A percentile compares a stretch with the other conserved stretches of the same genome.
Conservation (phyloP, 2,888 invertebrate genomes). For the Ametastegia equiseti region DNA sequence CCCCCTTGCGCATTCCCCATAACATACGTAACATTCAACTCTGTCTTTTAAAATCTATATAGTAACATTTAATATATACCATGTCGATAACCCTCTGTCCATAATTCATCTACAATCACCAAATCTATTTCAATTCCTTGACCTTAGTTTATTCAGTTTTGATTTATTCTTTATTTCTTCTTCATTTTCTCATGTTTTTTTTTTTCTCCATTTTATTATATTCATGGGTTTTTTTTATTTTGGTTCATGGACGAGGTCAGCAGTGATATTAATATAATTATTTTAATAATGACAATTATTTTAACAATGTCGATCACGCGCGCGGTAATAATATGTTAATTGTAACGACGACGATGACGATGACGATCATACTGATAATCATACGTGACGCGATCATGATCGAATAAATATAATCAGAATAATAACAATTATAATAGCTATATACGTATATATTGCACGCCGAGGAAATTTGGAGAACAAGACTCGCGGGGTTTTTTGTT, state of each 20-base stretch:
- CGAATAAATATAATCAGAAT: neutral
- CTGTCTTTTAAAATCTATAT: slow-evolving; percentile 56
- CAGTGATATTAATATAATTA: neutral
- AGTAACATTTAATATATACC: slow-evolving; percentile 58
- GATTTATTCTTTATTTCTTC: neutral
- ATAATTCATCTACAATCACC: slow-evolving; percentile 4
- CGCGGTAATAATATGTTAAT: neutral
- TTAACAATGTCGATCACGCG: neutral
- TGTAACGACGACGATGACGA: neutral
- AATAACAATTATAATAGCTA: slow-evolving; percentile 41
- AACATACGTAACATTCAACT: slow-evolving; percentile 25
- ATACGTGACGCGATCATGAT: slow-evolving; percentile 30
- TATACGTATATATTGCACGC: slow-evolving; percentile 55
- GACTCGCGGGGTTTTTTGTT: slow-evolving; percentile 26
- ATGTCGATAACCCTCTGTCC: slow-evolving; percentile 43
- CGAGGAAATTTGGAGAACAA: slow-evolving; percentile 52
- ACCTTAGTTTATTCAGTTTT: slow-evolving; percentile 45
- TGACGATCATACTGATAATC: neutral
- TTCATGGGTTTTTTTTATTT: neutral
- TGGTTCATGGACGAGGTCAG: slow-evolving; percentile 5
- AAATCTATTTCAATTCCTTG: slow-evolving; percentile 57
- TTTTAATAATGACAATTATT: neutral
- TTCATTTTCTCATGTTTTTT: neutral
- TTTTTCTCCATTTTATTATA: neutral
- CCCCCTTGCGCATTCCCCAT: no score